These are phyloP conservation scores for Nymphalis c-album DNA, from an alignment of 2,888 invertebrate genomes.

Conservation along the genomic window DNA sequence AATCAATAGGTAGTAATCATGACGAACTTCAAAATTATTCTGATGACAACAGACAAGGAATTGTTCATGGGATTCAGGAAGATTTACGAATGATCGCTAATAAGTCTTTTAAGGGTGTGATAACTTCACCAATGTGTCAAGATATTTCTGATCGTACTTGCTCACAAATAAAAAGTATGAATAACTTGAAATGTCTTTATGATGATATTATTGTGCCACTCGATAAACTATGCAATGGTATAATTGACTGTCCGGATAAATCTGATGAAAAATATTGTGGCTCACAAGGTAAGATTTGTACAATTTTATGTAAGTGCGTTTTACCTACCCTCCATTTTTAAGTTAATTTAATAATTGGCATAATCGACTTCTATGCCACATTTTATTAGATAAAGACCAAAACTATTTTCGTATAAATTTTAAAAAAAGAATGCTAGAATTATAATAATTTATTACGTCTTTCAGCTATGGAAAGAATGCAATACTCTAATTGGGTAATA, in stretches of 20 bases:
- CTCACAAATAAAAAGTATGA: constrained; percentile 49
- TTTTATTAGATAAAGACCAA: too few species aligned
- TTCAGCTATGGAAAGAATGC: constrained; percentile 53
- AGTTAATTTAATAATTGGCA: too few species aligned
- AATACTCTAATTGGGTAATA: constrained; percentile 48
- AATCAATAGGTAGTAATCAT: not conserved
- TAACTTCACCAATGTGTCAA: constrained; percentile 15
- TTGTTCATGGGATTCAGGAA: not conserved
- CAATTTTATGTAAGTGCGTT: too few species aligned
- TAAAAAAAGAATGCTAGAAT: too few species aligned
- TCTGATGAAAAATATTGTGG: constrained; percentile 62
- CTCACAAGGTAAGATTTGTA: constrained; percentile 48
- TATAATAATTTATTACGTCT: constrained; percentile 24
- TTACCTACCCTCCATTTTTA: too few species aligned
- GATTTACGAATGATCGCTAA: not conserved
- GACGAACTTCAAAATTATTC: not conserved
- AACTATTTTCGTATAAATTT: too few species aligned
- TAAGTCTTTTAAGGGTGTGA: constrained; percentile 8
- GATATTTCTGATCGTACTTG: constrained; percentile 46
- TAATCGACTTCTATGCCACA: too few species aligned
- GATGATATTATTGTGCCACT: constrained; percentile 47
- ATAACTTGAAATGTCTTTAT: constrained; percentile 51
- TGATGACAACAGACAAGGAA: not conserved
- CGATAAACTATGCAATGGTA: constrained; percentile 59
- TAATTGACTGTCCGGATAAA: constrained; percentile 53